Conservation (phyloP, 2,888 invertebrate genomes). For the Calliphora vomitoria region DNA sequence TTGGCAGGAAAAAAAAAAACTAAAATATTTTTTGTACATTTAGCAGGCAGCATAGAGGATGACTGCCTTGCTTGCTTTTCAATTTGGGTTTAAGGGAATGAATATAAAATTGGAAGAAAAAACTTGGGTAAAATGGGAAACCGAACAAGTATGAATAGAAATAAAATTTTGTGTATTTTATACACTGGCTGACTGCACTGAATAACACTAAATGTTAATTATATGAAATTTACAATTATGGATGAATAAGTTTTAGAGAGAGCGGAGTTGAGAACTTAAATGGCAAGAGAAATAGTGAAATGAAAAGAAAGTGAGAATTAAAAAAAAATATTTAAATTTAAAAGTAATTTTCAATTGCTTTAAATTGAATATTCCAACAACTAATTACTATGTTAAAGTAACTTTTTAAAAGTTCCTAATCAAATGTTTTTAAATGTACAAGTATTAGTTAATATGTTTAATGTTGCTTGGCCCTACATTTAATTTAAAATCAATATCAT, state of each 20-base stretch:
- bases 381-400: too few species aligned
- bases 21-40: constrained; percentile 40
- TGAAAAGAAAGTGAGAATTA: neutral
- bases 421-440: too few species aligned
- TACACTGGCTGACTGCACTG: constrained; percentile 56
- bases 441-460: neutral
- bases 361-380: too few species aligned
- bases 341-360: neutral
- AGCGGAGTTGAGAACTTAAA: neutral
- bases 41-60: constrained; percentile 38
- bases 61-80: constrained; percentile 12
- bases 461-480: neutral
- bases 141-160: constrained; percentile 49
- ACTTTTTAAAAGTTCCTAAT: too few species aligned
- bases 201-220: constrained; percentile 73
- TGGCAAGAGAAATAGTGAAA: neutral
- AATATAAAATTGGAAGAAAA: constrained; percentile 2
- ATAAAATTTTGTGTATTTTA: constrained; percentile 48
- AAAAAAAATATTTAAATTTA: neutral
- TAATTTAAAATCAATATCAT: constrained; percentile 57
- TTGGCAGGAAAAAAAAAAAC: neutral
- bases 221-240: constrained; percentile 69
- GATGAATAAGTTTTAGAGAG: constrained; percentile 67
- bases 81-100: constrained; percentile 26
- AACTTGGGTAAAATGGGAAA: constrained; percentile 22